These are phyloP conservation scores for Glyphotaelius pellucidus DNA, from an alignment of 2,888 invertebrate genomes.

Conservation along the genomic window DNA sequence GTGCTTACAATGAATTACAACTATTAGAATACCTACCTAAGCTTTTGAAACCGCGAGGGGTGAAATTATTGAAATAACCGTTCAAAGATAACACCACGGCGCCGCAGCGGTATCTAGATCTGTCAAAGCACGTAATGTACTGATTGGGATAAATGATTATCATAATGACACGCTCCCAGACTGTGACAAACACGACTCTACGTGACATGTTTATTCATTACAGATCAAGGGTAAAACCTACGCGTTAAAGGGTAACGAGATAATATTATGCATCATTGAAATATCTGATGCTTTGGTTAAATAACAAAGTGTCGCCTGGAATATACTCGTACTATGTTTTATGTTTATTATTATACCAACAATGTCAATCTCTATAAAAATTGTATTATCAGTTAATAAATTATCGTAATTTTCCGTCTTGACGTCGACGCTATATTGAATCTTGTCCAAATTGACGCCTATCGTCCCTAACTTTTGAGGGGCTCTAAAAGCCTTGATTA, in stretches of 20 bases:
- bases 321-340: no score
- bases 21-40: no score
- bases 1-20: no score
- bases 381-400: no score
- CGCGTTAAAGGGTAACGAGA: not conserved
- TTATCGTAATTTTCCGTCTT: no score
- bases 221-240: not conserved
- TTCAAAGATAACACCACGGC: not conserved
- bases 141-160: not conserved
- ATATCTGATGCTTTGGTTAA: not conserved
- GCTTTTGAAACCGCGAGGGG: not conserved
- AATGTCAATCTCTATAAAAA: no score
- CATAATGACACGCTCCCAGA: not conserved
- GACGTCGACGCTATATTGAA: no score
- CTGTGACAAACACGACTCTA: not conserved
- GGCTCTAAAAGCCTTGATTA: no score
- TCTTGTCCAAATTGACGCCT: no score
- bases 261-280: not conserved
- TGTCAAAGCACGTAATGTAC: not conserved
- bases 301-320: not conserved
- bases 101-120: not conserved
- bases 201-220: slow-evolving; percentile 2
- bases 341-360: no score
- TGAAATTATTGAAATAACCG: not conserved
- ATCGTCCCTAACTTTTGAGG: no score